Conservation (phyloP, 2,888 invertebrate genomes). For the Omphaloscelis lunosa region DNA sequence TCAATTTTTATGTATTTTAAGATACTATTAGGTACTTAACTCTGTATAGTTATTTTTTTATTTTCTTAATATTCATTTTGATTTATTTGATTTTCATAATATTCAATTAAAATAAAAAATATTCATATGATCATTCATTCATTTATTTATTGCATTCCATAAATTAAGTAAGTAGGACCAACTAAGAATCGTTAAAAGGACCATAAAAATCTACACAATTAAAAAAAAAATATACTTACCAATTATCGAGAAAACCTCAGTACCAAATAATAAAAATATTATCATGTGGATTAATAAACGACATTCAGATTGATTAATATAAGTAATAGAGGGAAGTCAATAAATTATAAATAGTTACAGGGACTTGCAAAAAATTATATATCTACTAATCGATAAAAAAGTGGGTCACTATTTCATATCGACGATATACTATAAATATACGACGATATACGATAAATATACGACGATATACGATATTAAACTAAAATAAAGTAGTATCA, state of each 20-base stretch:
- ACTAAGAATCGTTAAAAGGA: neutral
- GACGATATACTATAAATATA: no score
- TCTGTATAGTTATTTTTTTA: no score
- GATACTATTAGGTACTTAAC: neutral
- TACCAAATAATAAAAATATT: neutral
- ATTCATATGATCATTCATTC: no score
- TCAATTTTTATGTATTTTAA: neutral
- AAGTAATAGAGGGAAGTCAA: neutral
- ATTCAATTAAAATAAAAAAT: neutral
- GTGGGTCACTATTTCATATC: constrained; percentile 22
- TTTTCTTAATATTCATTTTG: no score
- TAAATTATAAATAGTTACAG: neutral
- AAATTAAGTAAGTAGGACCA: neutral
- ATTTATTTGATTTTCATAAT: neutral
- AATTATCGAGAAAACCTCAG: no score
- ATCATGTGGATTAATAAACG: neutral
- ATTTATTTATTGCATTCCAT: no score
- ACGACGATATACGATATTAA: no score
- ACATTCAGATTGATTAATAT: neutral
- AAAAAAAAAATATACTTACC: neutral
- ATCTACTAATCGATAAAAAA: constrained; percentile 8
- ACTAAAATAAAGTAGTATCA: neutral
- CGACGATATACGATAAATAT: no score
- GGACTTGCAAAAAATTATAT: neutral
- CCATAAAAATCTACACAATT: neutral